A percentile compares a stretch with the other conserved stretches of the same genome.
These are phyloP conservation scores for Phaedon cochleariae DNA, from an alignment of 2,888 invertebrate genomes.

Conservation along the genomic window DNA sequence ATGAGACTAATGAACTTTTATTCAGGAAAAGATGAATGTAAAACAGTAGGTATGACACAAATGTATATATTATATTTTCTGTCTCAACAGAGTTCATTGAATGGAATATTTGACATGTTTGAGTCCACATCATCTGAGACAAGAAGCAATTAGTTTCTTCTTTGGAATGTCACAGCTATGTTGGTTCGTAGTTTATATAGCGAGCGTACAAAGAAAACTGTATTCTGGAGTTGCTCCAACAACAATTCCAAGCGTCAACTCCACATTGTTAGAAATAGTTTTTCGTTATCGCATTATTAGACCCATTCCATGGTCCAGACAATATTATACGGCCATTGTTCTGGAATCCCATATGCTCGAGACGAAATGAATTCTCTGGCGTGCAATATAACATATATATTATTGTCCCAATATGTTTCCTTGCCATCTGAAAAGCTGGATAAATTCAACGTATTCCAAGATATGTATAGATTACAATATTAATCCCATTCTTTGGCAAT, in stretches of 20 bases:
- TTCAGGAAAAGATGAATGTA: no score
- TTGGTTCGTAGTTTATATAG: no score
- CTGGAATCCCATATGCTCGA: neutral
- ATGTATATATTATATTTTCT: no score
- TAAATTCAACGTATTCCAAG: neutral
- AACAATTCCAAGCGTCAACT: neutral
- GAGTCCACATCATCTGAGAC: no score
- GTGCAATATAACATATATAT: neutral
- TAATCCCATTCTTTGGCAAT: no score
- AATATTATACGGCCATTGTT: neutral
- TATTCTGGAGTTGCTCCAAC: neutral
- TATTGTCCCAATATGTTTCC: neutral
- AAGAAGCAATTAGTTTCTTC: no score
- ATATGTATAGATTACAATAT: neutral
- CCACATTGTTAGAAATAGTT: neutral
- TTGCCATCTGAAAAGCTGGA: neutral
- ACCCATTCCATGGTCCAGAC: neutral
- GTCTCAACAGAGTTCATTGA: no score
- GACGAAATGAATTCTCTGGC: neutral
- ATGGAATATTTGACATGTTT: no score
- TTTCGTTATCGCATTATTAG: conserved; percentile 1
- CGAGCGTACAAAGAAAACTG: no score
- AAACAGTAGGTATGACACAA: no score
- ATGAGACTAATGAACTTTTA: no score
- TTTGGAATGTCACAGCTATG: no score